Evolutionary conservation across 2,113 vertebrate genomes (phyloP).

Genomic region (Junco hyemalis): DNA sequence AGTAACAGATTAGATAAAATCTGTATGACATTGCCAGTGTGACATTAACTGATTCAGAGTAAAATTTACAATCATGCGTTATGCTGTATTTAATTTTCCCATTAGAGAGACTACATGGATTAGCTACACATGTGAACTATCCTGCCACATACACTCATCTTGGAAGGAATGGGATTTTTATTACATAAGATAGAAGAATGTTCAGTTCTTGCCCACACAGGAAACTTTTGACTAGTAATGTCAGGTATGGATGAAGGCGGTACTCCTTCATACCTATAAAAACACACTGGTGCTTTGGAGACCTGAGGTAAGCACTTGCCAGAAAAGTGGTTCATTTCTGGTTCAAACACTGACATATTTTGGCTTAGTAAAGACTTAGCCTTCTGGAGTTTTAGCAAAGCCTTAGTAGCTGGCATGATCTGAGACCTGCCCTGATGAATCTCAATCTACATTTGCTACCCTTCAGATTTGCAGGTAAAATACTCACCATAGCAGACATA

Average conservation of each 20-base stretch:
- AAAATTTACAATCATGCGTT: not conserved
- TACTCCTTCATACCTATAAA: not conserved
- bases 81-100: not conserved
- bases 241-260: slow-evolving; percentile 19
- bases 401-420: not conserved
- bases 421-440: not conserved
- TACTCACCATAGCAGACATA: not conserved
- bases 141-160: not conserved
- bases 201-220: slow-evolving; percentile 38
- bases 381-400: not conserved
- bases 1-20: not conserved
- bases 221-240: slow-evolving; percentile 30
- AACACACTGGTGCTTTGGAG: not conserved
- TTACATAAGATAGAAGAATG: slow-evolving; percentile 40
- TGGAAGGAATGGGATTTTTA: slow-evolving; percentile 14
- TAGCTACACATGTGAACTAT: not conserved
- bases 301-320: not conserved
- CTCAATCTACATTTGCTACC: not conserved
- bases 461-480: not conserved
- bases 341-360: not conserved
- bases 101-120: not conserved
- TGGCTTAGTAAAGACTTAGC: not conserved
- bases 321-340: not conserved
- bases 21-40: not conserved
- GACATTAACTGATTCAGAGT: not conserved